These are phyloP conservation scores for Rhyacophila evoluta DNA, from an alignment of 2,888 invertebrate species.

Conservation along the genomic window DNA sequence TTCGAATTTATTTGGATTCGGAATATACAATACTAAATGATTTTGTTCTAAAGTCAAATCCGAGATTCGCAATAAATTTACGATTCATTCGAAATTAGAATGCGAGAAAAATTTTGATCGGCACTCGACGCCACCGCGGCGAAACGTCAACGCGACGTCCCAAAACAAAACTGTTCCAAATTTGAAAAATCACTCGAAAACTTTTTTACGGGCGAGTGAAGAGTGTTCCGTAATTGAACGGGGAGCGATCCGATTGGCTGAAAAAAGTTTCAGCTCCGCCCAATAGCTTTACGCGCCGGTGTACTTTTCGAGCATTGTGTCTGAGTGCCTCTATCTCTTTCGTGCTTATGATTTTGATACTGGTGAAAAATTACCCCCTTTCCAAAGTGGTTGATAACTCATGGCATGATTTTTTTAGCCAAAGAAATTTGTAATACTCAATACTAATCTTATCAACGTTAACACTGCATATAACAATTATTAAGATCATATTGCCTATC, in stretches of 20 bases:
- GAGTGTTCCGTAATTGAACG: constrained; percentile 46
- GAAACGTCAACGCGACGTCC: constrained; percentile 8
- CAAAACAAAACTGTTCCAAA: constrained; percentile 23
- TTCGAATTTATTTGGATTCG: too few species aligned
- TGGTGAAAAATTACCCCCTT: neutral
- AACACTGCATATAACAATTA: too few species aligned
- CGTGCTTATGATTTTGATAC: constrained; percentile 25
- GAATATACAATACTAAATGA: too few species aligned
- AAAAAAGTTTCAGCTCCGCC: constrained; percentile 55
- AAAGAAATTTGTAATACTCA: too few species aligned
- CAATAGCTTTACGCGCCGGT: constrained; percentile 38
- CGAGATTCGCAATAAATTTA: neutral
- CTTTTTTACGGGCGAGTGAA: neutral
- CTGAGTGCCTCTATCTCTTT: constrained; percentile 27
- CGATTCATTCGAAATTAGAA: neutral
- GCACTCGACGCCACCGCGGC: neutral
- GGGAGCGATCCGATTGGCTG: constrained; percentile 58
- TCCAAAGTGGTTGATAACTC: neutral
- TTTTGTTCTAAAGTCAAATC: too few species aligned
- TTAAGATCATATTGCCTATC: too few species aligned
- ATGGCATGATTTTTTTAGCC: too few species aligned
- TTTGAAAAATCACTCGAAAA: constrained; percentile 23
- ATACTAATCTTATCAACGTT: too few species aligned
- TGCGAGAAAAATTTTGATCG: neutral
- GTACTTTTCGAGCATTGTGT: constrained; percentile 20